A percentile compares a stretch with the other conserved stretches of the same genome.
phyloP scores from a whole-genome alignment of 2,797 vertebrate genomes.

The Gallinago nigripennis region DNA sequence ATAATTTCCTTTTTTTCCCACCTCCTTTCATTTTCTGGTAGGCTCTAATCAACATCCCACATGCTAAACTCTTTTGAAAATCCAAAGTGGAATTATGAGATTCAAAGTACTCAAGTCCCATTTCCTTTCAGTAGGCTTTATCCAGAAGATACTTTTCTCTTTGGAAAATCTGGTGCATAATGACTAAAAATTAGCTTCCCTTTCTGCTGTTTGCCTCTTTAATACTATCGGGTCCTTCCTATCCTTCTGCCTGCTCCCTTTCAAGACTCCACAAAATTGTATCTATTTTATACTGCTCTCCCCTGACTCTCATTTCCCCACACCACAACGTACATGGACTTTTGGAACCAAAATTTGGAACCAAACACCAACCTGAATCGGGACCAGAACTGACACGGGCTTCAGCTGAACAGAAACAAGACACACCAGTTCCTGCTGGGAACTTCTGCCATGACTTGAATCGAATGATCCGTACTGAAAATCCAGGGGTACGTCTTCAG shows the following conservation, averaged over 20 bases:
- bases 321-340: background rate
- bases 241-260: background rate
- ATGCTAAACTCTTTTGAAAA: background rate
- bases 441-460: background rate
- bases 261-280: background rate
- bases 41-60: background rate
- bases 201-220: background rate
- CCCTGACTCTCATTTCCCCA: background rate
- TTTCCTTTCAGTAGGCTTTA: background rate
- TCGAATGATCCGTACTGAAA: background rate
- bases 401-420: background rate
- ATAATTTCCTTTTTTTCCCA: background rate
- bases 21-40: background rate
- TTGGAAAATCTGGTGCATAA: background rate
- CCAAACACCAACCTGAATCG: background rate
- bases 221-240: background rate
- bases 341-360: background rate
- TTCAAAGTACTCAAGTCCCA: background rate
- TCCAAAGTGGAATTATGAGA: background rate
- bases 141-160: background rate
- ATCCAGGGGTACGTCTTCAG: background rate
- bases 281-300: background rate
- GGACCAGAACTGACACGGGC: background rate
- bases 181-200: background rate
- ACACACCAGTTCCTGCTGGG: fast-evolving